These are phyloP conservation scores for Oxyura jamaicensis DNA, from an alignment of 2,113 vertebrate genomes.

Conservation along the genomic window DNA sequence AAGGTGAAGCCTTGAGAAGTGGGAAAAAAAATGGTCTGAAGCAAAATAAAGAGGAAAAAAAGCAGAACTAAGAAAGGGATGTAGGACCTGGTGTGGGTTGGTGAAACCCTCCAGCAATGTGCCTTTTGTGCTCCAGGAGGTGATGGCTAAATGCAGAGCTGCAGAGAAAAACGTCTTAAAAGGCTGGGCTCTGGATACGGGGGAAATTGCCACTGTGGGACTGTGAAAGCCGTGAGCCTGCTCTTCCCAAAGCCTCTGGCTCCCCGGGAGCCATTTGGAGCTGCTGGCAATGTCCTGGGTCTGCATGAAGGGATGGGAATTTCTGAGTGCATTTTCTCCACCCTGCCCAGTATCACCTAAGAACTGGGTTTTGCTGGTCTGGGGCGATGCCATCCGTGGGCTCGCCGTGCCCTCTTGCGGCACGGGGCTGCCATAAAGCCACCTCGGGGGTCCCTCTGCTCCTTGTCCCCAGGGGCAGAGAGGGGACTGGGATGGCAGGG, in stretches of 20 bases:
- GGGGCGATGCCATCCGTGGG: neutral
- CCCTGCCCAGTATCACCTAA: neutral
- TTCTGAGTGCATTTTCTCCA: neutral
- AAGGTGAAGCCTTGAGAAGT: neutral
- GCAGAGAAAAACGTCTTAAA: neutral
- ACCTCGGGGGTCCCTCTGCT: accelerated
- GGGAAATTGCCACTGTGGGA: neutral
- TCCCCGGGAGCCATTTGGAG: neutral
- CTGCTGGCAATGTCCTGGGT: neutral
- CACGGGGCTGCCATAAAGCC: neutral
- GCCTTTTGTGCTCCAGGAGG: neutral
- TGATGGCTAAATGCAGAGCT: neutral
- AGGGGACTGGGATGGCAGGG: neutral
- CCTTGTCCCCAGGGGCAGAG: neutral
- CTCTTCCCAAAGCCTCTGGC: neutral
- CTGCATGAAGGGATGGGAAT: neutral
- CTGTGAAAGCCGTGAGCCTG: neutral
- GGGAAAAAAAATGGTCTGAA: neutral
- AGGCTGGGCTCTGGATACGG: neutral
- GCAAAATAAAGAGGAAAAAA: neutral
- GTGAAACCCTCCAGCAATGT: neutral
- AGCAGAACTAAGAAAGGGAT: neutral
- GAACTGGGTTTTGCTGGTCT: neutral
- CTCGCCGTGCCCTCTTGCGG: neutral
- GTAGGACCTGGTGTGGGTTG: neutral